These are phyloP conservation scores for Hydropotes inermis DNA, from an alignment of 2,113 vertebrate species.

Conservation along the genomic window DNA sequence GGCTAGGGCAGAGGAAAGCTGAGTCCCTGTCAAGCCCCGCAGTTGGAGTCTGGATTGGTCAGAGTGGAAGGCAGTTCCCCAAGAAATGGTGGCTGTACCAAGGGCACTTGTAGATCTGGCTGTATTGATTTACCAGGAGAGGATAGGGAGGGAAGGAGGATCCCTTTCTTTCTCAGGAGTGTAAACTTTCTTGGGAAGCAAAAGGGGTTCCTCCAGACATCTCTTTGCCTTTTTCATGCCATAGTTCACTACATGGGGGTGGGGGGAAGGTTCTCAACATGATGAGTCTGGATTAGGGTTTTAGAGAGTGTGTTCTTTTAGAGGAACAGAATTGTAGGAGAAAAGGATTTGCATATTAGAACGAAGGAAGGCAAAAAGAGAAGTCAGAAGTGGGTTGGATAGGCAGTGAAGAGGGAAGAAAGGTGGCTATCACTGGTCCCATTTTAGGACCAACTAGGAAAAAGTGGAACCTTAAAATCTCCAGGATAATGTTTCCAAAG, in stretches of 20 bases:
- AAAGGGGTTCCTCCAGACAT: neutral
- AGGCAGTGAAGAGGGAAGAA: neutral
- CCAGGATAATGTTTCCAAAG: slow-evolving; percentile 42
- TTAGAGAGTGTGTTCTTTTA: slow-evolving; percentile 21
- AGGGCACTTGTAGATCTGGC: neutral
- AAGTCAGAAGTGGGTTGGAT: slow-evolving; percentile 17
- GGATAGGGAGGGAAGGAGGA: neutral
- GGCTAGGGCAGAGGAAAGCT: slow-evolving; percentile 23
- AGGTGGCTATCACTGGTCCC: neutral
- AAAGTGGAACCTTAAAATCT: slow-evolving; percentile 20
- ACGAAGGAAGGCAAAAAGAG: slow-evolving; percentile 3
- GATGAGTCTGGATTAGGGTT: neutral
- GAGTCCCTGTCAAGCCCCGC: neutral
- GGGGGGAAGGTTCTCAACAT: neutral
- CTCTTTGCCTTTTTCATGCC: slow-evolving; percentile 8
- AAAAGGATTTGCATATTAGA: neutral
- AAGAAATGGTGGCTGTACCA: neutral
- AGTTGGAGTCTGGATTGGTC: neutral
- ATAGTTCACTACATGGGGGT: neutral
- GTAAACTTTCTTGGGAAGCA: slow-evolving; percentile 9
- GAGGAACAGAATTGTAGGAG: slow-evolving; percentile 11
- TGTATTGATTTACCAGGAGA: slow-evolving; percentile 23
- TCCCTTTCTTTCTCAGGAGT: neutral
- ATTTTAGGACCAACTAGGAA: slow-evolving; percentile 6
- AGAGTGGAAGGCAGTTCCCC: neutral